These are phyloP conservation scores for Teleiodes luculella DNA, from an alignment of 2,888 invertebrate species.

Conservation along the genomic window DNA sequence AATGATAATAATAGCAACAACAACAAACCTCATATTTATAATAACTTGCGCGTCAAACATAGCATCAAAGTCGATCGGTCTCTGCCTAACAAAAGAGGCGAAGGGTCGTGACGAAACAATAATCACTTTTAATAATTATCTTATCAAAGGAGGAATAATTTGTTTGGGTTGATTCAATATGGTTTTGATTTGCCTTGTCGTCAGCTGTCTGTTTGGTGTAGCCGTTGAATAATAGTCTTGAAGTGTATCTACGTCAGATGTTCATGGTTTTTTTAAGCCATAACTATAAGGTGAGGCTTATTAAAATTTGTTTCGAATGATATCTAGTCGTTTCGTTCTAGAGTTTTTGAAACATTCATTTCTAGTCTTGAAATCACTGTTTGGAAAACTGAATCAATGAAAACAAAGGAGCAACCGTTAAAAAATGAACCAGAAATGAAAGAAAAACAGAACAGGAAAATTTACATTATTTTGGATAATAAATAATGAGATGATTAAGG, in stretches of 20 bases:
- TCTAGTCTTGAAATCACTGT: too few relatives aligned
- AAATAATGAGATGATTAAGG: too few relatives aligned
- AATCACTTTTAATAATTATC: constrained; percentile 68
- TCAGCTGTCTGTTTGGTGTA: constrained; percentile 56
- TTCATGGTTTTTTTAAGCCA: constrained; percentile 43
- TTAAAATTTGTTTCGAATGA: too few relatives aligned
- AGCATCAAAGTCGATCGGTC: constrained; percentile 16
- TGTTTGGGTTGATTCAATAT: constrained; percentile 59
- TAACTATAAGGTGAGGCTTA: too few relatives aligned
- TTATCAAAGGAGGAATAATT: constrained; percentile 53
- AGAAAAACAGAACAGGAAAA: too few relatives aligned
- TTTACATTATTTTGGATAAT: too few relatives aligned
- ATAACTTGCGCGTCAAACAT: constrained; percentile 1
- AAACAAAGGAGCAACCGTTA: too few relatives aligned
- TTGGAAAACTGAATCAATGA: too few relatives aligned
- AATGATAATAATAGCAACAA: too few relatives aligned
- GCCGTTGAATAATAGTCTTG: constrained; percentile 30
- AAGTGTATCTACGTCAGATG: constrained; percentile 17
- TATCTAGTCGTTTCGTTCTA: too few relatives aligned
- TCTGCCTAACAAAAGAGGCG: constrained; percentile 32
- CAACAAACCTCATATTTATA: not conserved
- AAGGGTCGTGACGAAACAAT: constrained; percentile 65
- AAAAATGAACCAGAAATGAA: too few relatives aligned
- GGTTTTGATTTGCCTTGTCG: constrained; percentile 53
- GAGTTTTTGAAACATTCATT: too few relatives aligned